Base-by-base conservation (phyloP, 2,113 vertebrate genomes). In the Natator depressus region DNA sequence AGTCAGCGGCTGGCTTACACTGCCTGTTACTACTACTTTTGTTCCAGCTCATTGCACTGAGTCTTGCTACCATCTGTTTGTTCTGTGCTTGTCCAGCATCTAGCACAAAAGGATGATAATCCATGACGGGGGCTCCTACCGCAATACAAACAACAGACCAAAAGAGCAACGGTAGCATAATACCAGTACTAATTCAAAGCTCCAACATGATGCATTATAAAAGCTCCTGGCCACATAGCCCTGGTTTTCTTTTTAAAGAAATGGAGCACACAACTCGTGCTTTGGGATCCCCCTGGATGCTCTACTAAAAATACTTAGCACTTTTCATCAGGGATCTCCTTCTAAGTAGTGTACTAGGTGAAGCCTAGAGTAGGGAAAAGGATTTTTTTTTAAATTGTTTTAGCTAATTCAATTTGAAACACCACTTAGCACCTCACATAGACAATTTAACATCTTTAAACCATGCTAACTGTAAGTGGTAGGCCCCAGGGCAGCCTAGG, bases 11-110 rank as follows among this genome's bases (percentile, higher is more conserved):
- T 96, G 94, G 82, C 89, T 97, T 94, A 89, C 35, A 1, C 2
- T 85, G 91, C 82, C 46, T 89, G n/a, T n/a, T 85, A 57, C 57
- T 85, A 54, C 62, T 89, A 91, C 80, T 55, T 88, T 87, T 85
- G 78, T 91, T 91, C 83, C 72, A 87, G 62, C 4, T 89, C 80
- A 82, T 94, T 91, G 89, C 29, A 65, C 16, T 75, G 54, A 10
- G 38, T 31, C 35, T 20, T n/a, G 51, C 85, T 91, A 84, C 29
- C 20, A 84, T 89, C 31, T 62, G 31, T 62, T 85, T 91, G 54
- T 89, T 94, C 82, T 90, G 78, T 69, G 87, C 91, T 83, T 95
- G n/a, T 17, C 42, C 9, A 89, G n/a, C 76, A 47, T 5, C 81
- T n/a, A 65, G 31, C 62, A 35, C 35, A 65, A 65, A 65, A 65